Percentiles rank a stretch among this genome's conserved stretches.
Evolutionary conservation across 2,888 invertebrate species (phyloP).

Genomic region (Tiliacea citrago): DNA sequence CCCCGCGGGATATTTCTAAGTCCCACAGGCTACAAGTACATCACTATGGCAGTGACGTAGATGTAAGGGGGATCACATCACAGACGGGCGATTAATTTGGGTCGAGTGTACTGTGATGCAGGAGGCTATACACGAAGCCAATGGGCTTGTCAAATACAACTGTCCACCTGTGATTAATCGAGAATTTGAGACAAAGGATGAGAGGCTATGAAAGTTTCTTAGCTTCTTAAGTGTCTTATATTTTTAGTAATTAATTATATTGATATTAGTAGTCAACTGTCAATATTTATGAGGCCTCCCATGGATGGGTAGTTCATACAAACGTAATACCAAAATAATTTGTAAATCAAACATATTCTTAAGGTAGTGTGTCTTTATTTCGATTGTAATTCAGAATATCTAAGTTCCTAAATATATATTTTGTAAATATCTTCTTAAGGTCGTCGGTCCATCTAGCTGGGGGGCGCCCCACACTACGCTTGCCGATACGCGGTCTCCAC

Average conservation of each 20-base stretch:
- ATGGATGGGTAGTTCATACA: too few species aligned
- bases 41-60: slow-evolving; percentile 29
- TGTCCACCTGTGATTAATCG: slow-evolving; percentile 22
- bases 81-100: slow-evolving; percentile 59
- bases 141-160: slow-evolving; percentile 32
- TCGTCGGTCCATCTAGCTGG: too few species aligned
- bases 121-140: slow-evolving; percentile 12
- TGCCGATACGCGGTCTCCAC: too few species aligned
- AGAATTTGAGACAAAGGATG: neutral
- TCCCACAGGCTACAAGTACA: neutral
- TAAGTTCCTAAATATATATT: too few species aligned
- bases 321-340: too few species aligned
- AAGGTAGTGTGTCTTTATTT: too few species aligned
- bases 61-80: slow-evolving; percentile 24
- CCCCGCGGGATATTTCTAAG: slow-evolving; percentile 4
- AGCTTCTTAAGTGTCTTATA: neutral
- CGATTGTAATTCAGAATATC: too few species aligned
- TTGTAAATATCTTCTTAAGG: too few species aligned
- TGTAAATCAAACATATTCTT: too few species aligned
- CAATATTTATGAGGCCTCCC: too few species aligned
- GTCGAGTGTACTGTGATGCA: slow-evolving; percentile 44
- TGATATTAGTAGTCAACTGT: too few species aligned
- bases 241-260: neutral
- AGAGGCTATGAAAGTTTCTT: neutral
- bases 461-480: too few species aligned